These are phyloP conservation scores for Phalangium opilio DNA, from an alignment of 2,888 invertebrate genomes.

Conservation along the genomic window DNA sequence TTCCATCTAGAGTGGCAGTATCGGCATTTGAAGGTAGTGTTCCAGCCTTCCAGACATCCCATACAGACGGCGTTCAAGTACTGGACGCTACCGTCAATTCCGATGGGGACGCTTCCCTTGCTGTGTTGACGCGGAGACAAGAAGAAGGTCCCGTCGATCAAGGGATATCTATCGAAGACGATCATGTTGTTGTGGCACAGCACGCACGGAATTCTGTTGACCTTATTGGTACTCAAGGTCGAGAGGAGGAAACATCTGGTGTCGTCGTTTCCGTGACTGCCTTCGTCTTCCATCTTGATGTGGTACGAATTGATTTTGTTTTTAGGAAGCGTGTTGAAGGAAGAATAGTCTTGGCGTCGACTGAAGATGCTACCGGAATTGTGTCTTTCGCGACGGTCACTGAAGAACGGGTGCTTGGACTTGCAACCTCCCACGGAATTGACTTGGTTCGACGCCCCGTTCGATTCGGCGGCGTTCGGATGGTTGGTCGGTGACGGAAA, in stretches of 20 bases:
- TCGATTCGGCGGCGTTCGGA: slow-evolving; percentile 45
- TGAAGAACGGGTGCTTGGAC: slow-evolving; percentile 6
- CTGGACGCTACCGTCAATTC: slow-evolving; percentile 59
- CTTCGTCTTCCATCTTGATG: slow-evolving; percentile 99
- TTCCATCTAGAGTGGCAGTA: slow-evolving; percentile 79
- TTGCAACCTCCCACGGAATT: slow-evolving; percentile 4
- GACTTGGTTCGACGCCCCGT: background rate
- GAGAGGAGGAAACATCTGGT: slow-evolving; percentile 90
- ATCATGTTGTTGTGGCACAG: slow-evolving; percentile 74
- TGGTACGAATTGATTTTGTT: slow-evolving; percentile 97
- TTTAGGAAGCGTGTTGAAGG: slow-evolving; percentile 81
- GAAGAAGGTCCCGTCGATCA: slow-evolving; percentile 96
- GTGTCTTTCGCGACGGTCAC: slow-evolving; percentile 18
- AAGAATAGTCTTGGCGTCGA: slow-evolving; percentile 81
- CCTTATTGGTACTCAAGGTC: slow-evolving; percentile 78
- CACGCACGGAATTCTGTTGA: slow-evolving; percentile 68
- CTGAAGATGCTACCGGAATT: slow-evolving; percentile 59
- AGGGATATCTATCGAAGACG: slow-evolving; percentile 90
- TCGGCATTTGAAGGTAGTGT: slow-evolving; percentile 52
- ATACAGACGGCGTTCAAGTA: slow-evolving; percentile 89
- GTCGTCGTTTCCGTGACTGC: slow-evolving; percentile 95
- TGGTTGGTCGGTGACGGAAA: slow-evolving; percentile 52
- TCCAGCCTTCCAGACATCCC: slow-evolving; percentile 72
- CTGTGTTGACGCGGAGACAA: slow-evolving; percentile 84
- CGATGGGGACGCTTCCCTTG: slow-evolving; percentile 72